Base-by-base conservation (phyloP, 1,140 invertebrate species). In the Elymnias hypermnestra region DNA sequence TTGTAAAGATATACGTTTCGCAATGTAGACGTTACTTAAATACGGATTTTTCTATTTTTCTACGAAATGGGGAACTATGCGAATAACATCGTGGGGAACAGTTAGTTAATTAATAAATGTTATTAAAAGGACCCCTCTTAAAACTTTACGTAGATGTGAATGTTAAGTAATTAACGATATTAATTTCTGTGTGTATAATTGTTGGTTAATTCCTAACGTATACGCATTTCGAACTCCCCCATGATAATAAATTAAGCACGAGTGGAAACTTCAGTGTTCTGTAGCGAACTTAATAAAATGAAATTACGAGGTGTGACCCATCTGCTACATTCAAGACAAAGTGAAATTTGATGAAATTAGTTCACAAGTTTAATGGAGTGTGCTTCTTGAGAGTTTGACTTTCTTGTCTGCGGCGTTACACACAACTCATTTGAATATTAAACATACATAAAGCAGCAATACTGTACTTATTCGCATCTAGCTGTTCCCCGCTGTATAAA, bases 331-430 rank as follows among this genome's bases (percentile, higher is more conserved):
- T 63, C 59, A 60, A 72, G 77, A 72, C 74, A 76, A 76, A 83
- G 69, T 79, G 72, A 79, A 76, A 70, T 79, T 77, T 79, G 66
- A 77, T 72, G 66, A 73, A 77, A 82, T 75, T 79, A 77, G 56
- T 73, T 73, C 54, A 50, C 53, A 74, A 82, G 61, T 83, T 83
- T 77, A 77, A 78, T 75, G 68, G 69, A 70, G 63, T 68, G 63
- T 53, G 62, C 56, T 64, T 61, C 58, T 54, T 49, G 12, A 41
- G 41, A 66, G 54, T 62, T 63, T 53, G 54, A 61, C 60, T 64
- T 50, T 46, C 48, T 57, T 51, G 45, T 51, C 44, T 51, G 26
- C 47, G 43, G 44, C 47, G 36, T 44, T 18, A 51, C 41, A 44
- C 13, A 15, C 29, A 33, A 36, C 48, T 44, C 41, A 44, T 51